Conservation (phyloP, 2,888 invertebrate genomes). For the Ectemnius lituratus region DNA sequence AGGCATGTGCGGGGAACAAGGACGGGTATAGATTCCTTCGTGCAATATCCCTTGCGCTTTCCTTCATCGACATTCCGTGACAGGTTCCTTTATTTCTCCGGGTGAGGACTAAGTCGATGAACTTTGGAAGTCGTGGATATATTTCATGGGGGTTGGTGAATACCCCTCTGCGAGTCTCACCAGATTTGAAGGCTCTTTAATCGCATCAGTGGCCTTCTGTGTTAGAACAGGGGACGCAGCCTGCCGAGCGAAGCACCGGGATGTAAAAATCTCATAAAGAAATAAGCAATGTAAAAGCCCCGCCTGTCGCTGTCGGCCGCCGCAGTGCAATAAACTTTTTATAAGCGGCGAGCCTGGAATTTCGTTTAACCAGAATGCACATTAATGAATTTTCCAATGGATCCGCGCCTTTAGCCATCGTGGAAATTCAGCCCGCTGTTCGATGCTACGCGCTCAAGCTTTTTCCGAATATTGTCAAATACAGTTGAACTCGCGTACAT, state of each 20-base stretch:
- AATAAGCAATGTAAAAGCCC: constrained; percentile 24
- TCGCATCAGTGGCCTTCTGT: not conserved
- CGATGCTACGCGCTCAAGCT: not conserved
- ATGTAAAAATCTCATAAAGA: constrained; percentile 41
- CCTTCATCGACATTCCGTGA: not conserved
- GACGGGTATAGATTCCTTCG: not conserved
- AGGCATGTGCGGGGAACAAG: constrained; percentile 13
- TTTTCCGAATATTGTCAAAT: not conserved
- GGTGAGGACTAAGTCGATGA: too few species aligned
- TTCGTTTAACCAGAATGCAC: not conserved
- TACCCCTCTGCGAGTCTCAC: too few species aligned
- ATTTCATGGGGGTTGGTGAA: too few species aligned
- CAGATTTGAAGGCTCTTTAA: not conserved
- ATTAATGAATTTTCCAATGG: constrained; percentile 1
- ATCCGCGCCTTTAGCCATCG: not conserved
- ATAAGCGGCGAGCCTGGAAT: not conserved
- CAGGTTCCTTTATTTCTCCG: not conserved
- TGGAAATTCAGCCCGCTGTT: not conserved
- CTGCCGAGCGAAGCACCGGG: constrained; percentile 9
- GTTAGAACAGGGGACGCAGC: not conserved
- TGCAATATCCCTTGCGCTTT: not conserved
- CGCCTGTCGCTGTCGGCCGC: not conserved
- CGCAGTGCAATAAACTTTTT: constrained; percentile 25
- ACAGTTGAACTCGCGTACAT: not conserved
- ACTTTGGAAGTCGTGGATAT: too few species aligned